A percentile compares a stretch with the other conserved stretches of the same genome.
phyloP scores from a whole-genome alignment of 2,113 vertebrate species.

The Delphinapterus leucas region DNA sequence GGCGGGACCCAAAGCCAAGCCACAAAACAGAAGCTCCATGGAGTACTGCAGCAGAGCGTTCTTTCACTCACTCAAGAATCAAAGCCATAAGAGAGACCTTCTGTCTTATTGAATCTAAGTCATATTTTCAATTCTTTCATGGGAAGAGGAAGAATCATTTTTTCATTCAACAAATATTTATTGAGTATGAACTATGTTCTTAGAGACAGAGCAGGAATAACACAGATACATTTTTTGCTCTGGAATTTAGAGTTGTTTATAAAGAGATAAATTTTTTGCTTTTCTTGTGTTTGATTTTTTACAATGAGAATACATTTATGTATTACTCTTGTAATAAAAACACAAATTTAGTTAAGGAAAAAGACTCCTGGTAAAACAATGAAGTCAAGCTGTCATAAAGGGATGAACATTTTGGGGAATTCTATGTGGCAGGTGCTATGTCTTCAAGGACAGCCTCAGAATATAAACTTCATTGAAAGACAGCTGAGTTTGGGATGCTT shows the following conservation, averaged over 20 bases:
- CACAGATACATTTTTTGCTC: background rate
- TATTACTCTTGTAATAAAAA: background rate
- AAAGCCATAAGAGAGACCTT: background rate
- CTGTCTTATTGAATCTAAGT: background rate
- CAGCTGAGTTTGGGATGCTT: background rate
- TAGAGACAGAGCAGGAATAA: background rate
- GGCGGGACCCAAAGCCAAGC: too few species aligned
- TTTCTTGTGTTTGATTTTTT: background rate
- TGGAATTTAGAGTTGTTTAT: background rate
- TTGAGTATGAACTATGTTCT: background rate
- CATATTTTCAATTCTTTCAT: background rate
- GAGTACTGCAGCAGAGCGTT: background rate
- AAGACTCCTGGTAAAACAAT: background rate
- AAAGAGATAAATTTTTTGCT: background rate
- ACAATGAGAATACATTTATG: background rate
- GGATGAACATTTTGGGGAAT: background rate
- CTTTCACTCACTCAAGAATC: background rate
- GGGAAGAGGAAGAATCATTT: background rate
- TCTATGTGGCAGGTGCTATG: background rate
- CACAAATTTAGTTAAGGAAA: conserved; percentile 10
- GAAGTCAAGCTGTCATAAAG: background rate
- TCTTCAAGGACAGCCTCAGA: background rate
- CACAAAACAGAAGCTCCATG: background rate
- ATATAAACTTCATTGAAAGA: background rate
- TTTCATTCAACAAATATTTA: background rate